Conservation (phyloP, 2,888 invertebrate species). For the Pachymerium ferrugineum region DNA sequence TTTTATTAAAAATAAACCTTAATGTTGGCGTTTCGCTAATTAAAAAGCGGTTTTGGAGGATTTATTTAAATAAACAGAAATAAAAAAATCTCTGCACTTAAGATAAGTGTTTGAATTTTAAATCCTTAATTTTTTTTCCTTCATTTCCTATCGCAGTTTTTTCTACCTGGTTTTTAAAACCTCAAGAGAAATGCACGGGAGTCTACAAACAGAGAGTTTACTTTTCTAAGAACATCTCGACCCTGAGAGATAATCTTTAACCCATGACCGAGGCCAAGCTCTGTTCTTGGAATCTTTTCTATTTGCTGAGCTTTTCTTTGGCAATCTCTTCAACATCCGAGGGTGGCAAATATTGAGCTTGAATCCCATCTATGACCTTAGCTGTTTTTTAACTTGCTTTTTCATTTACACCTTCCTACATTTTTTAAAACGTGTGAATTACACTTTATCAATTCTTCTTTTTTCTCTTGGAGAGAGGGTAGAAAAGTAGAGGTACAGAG, state of each 20-base stretch:
- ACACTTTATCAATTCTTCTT: no score
- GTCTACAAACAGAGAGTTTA: slow-evolving; percentile 6
- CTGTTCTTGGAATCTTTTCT: slow-evolving; percentile 25
- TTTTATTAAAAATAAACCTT: no score
- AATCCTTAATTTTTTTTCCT: slow-evolving; percentile 9
- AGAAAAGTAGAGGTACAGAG: not conserved
- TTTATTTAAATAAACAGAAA: no score
- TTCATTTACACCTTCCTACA: slow-evolving; percentile 10
- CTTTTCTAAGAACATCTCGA: slow-evolving; percentile 21
- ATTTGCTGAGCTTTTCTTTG: slow-evolving; percentile 13
- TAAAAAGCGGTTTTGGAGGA: no score
- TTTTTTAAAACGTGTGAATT: no score
- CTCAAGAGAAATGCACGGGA: not conserved
- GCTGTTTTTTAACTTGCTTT: not conserved
- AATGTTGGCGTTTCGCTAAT: no score
- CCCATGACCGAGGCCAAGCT: slow-evolving; percentile 22
- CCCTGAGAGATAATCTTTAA: slow-evolving; percentile 19
- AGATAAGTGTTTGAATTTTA: not conserved
- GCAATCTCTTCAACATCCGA: slow-evolving; percentile 9
- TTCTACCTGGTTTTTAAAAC: not conserved
- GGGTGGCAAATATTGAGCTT: slow-evolving; percentile 9
- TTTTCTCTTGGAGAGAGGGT: no score
- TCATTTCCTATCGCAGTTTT: no score
- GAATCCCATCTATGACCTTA: not conserved
- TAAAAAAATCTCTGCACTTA: not conserved